Base-by-base conservation (phyloP, 1,140 invertebrate genomes). In the Metopolophium dirhodum region DNA sequence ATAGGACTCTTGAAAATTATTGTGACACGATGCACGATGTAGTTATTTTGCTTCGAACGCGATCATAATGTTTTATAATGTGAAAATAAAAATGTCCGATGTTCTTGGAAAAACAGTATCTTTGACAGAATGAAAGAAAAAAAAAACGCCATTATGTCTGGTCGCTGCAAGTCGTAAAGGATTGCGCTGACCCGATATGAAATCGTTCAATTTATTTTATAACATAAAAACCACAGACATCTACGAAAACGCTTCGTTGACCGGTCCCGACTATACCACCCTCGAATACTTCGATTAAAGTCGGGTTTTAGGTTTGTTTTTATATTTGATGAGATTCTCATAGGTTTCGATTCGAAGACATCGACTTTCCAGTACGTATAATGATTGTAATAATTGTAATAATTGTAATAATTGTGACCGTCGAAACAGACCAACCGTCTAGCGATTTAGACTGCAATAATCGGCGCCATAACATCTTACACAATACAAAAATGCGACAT, bases 181-280 rank as follows among this genome's bases (percentile, higher is more conserved):
- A 77, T n/a, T 77, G n/a, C 30, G 61, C 14, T 1, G 14, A 30
- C 4, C 61, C 61, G 61, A 18, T 77, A 77, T n/a, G n/a, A 4
- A 77, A 77, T n/a, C 61, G 61, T 77, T 77, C 14, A 77, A 77
- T 77, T 77, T 77, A 77, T 77, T 77, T n/a, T 77, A 77, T 18
- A 0, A n/a, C 61, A 77, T n/a, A 77, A 77, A 41, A n/a, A 77
- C 14, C 1, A n/a, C 61, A 30, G 26, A 51, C 23, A 11, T 68
- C 11, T 3, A 9, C 57, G 26, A 61, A 61, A 30, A 61, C 14
- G 57, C 57, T 9, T n/a, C 30, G 61, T 68, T 68, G 61, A 68
- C 57, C 61, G 61, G 61, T n/a, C 9, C 14, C 30, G 61, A 77
- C 61, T 61, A 61, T 11, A 51, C 9, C 47, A 51, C 51, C 14